Evolutionary conservation across 2,888 invertebrate genomes (phyloP).

Genomic region (Synergus umbraculus): DNA sequence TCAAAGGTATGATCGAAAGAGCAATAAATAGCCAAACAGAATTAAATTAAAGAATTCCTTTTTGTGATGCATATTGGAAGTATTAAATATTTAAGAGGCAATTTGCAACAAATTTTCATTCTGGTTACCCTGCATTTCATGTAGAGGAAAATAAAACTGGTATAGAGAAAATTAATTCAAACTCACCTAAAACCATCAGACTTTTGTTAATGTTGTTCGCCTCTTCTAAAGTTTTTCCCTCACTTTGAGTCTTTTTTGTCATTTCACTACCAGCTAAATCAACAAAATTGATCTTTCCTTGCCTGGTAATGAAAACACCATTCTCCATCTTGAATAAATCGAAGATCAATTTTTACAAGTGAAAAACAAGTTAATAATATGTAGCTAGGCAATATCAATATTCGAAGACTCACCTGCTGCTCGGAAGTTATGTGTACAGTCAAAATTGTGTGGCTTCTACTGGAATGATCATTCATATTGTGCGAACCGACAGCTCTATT

Average conservation of each 20-base stretch:
- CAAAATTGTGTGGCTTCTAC: conserved; percentile 94
- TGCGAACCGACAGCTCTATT: conserved; percentile 94
- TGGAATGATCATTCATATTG: conserved; percentile 95
- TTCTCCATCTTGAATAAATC: conserved; percentile 79
- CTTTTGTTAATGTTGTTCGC: conserved; percentile 98
- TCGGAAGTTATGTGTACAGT: conserved; percentile 94
- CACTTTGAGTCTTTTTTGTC: conserved; percentile 93
- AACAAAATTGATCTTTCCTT: conserved; percentile 97
- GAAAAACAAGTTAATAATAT: background rate
- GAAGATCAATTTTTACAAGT: conserved; percentile 15
- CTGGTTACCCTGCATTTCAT: background rate
- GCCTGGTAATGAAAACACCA: conserved; percentile 91
- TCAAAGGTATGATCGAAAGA: background rate
- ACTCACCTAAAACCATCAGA: conserved; percentile 91
- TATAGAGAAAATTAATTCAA: background rate
- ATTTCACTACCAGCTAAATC: conserved; percentile 98
- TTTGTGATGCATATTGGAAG: background rate
- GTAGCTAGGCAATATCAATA: background rate
- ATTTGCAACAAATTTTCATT: background rate
- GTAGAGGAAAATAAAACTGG: background rate
- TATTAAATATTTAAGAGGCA: background rate
- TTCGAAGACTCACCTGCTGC: conserved; percentile 80
- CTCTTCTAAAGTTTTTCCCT: conserved; percentile 92
- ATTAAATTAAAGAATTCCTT: background rate
- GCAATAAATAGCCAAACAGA: background rate